Base-by-base conservation (phyloP, 2,113 vertebrate species). In the Struthio camelus region DNA sequence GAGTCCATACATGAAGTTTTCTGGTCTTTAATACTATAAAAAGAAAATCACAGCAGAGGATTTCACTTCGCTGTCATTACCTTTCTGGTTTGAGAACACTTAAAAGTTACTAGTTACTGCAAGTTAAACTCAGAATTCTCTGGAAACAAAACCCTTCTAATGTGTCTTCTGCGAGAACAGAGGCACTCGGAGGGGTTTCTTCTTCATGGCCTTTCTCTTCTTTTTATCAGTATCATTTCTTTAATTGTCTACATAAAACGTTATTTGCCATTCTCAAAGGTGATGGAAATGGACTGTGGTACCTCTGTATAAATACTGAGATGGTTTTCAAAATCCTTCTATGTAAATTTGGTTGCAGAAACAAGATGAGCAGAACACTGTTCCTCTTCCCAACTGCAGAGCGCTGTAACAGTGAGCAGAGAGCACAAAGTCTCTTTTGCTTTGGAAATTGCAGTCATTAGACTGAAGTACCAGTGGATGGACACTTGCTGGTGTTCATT, bases 401-500 rank as follows among this genome's bases (percentile, higher is more conserved):
- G 72, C 54, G 87, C 93, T 77, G 78, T 93, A 96, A 94, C 91
- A 89, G 88, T 48, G 61, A 95, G 98, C 95, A 96, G 95, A 90
- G 87, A 95, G 93, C 95, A n/a, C 91, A 24, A 69, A 85, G 80
- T 61, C 90, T 94, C 94, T 86, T 96, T 85, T 88, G 89, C 80
- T 95, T 90, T 95, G 76, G 69, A 93, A 90, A 90, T 66, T 93
- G 90, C 38, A 85, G 90, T 88, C 97, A 90, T 97, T 96, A 94
- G 65, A 71, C 91, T 97, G 85, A 17, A 8, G 80, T 80, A 59
- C 87, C 80, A 62, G 56, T 89, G 77, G 83, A 92, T 97, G 93
- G n/a, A n/a, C 91, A 87, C 94, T 95, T 93, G 78, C 81, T 97
- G 83, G 71, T 96, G 92, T 96, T 97, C 87, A 38, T 97, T 97